Evolutionary conservation across 2,113 vertebrate species (phyloP), one percentile per base, ranked within the genome.

Genomic region (Daubentonia madagascariensis): DNA sequence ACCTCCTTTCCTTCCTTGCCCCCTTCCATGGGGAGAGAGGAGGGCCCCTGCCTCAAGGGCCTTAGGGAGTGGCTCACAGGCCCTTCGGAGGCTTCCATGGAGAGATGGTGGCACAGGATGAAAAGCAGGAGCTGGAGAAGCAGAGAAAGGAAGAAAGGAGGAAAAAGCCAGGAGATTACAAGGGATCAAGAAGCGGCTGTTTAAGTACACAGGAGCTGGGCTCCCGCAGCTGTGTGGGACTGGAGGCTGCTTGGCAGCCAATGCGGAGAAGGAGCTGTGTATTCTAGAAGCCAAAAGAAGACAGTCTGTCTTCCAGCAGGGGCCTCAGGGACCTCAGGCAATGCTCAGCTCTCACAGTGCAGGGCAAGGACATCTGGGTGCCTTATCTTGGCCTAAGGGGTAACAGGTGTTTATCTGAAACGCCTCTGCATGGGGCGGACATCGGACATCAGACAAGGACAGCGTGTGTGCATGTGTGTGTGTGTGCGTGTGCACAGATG

Each of bases 101-200:
- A 43, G 73, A n/a, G 63, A 91, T 30, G 76, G 70, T 61, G 40
- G 80, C 90, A 63, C 28, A 30, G 30, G 57, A 96, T 70, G 35
- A 43, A 96, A 96, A 84, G 1, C 30, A 90, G 43, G 54, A 72
- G 40, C 28, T 23, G 18, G 52, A 83, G 52, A 73, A 83, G 22
- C 40, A 81, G 59, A n/a, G 59, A 59, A 91, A 78, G 81, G 86
- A 96, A 91, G 61, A 83, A 0, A 78, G 37, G 73, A 95, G 45
- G 76, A 52, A 68, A 68, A 98, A 97, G 79, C 89, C 52, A 0
- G 0, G 52, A 95, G 97, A 97, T 98, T 88, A 94, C 57, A 72
- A 89, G 97, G 95, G 94, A 96, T 96, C 59, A 45, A 95, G 78
- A 91, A 90, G 93, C 67, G 57, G 97, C 93, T 88, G 72, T 79